Conservation (phyloP, 2,113 vertebrate species). For the Colistium nudipinnis region DNA sequence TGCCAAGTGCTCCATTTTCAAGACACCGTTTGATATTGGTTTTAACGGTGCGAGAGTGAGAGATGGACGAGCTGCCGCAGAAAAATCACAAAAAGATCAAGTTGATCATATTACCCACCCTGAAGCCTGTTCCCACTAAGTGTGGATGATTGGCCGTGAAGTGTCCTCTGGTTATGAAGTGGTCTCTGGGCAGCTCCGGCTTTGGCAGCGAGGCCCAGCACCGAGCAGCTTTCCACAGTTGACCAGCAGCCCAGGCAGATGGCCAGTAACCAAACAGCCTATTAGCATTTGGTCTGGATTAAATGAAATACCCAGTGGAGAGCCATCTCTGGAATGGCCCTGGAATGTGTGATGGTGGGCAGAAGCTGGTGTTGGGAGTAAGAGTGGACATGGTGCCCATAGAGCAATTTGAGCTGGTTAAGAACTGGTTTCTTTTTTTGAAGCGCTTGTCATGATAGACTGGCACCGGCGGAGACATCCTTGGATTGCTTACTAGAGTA, state of each 20-base stretch:
- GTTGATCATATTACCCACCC: slow-evolving; percentile 44
- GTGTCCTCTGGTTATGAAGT: slow-evolving; percentile 73
- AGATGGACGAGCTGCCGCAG: slow-evolving; percentile 49
- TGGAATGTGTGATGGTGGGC: slow-evolving; percentile 39
- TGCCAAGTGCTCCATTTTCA: slow-evolving; percentile 38
- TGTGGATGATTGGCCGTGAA: slow-evolving; percentile 72
- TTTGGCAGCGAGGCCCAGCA: slow-evolving; percentile 62
- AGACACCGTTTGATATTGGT: slow-evolving; percentile 40
- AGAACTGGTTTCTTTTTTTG: slow-evolving; percentile 24
- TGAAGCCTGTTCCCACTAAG: slow-evolving; percentile 52
- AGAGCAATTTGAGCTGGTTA: slow-evolving; percentile 21
- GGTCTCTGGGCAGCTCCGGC: slow-evolving; percentile 71
- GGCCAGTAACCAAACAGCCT: slow-evolving; percentile 81
- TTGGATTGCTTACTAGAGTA: neutral
- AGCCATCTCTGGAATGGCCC: slow-evolving; percentile 56
- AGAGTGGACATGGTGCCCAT: slow-evolving; percentile 14
- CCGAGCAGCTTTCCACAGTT: slow-evolving; percentile 70
- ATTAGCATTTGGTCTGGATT: slow-evolving; percentile 86
- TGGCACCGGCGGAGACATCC: neutral
- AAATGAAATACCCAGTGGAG: slow-evolving; percentile 70
- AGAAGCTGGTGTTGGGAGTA: slow-evolving; percentile 35
- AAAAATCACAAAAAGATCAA: slow-evolving; percentile 66
- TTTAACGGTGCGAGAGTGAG: slow-evolving; percentile 51
- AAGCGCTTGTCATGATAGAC: slow-evolving; percentile 9
- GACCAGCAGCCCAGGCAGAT: slow-evolving; percentile 78